phyloP scores from a whole-genome alignment of 2,888 invertebrate genomes.

The Gymnocheta viridis region DNA sequence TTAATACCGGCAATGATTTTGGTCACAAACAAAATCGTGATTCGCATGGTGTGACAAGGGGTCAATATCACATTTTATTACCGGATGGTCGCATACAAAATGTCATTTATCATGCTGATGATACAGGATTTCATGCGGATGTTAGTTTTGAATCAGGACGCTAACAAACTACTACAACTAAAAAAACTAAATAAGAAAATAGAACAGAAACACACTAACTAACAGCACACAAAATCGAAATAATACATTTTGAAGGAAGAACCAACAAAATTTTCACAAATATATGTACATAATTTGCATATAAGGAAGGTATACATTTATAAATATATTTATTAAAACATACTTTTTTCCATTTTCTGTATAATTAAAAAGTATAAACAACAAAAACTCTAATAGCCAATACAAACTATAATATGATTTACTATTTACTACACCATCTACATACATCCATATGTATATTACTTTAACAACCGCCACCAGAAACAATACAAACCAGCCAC shows the following conservation, averaged over 20 bases:
- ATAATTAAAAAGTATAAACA: constrained; percentile 40
- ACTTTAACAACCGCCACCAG: constrained; percentile 5
- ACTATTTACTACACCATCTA: constrained; percentile 33
- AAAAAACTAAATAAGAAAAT: constrained; percentile 40
- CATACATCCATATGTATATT: too few species aligned
- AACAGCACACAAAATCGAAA: neutral
- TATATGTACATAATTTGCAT: constrained; percentile 66
- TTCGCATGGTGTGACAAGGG: constrained; percentile 86
- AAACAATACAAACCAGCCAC: neutral
- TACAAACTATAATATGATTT: constrained; percentile 12
- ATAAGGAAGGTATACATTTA: constrained; percentile 56
- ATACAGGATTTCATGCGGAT: constrained; percentile 89
- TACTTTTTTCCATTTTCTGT: neutral
- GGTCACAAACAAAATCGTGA: constrained; percentile 88
- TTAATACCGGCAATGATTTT: constrained; percentile 88
- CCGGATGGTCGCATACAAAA: constrained; percentile 91
- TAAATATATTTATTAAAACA: constrained; percentile 1
- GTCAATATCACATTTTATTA: constrained; percentile 89
- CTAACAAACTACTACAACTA: constrained; percentile 68
- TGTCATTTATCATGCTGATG: constrained; percentile 90
- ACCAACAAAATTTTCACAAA: constrained; percentile 32
- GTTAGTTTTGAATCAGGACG: constrained; percentile 85
- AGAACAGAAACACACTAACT: neutral
- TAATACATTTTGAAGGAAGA: constrained; percentile 34
- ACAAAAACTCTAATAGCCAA: neutral